phyloP scores from a whole-genome alignment of 2,888 invertebrate genomes.

The Malthinus flaveolus region DNA sequence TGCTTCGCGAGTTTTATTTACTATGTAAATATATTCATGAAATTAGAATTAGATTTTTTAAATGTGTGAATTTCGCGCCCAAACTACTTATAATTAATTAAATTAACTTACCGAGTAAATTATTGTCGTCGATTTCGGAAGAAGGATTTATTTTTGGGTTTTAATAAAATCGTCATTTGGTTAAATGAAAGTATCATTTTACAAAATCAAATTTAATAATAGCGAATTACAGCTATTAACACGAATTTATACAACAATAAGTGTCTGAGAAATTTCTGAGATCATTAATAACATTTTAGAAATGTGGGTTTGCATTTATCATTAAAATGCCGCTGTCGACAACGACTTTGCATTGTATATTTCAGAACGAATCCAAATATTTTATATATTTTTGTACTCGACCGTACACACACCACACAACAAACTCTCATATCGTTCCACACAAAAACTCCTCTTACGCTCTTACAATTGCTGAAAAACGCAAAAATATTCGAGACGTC shows the following conservation, averaged over 20 bases:
- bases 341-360: slow-evolving; percentile 16
- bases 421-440: no score
- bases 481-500: neutral
- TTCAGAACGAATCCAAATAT: slow-evolving; percentile 9
- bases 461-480: no score
- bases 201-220: slow-evolving; percentile 26
- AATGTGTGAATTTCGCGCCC: slow-evolving; percentile 25
- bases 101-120: slow-evolving; percentile 4
- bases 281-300: slow-evolving; percentile 28
- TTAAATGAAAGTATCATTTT: slow-evolving; percentile 22
- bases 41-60: slow-evolving; percentile 50
- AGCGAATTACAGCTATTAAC: slow-evolving; percentile 27
- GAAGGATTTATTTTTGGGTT: slow-evolving; percentile 7
- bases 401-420: no score
- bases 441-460: no score
- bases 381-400: slow-evolving; percentile 6
- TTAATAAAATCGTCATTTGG: slow-evolving; percentile 24
- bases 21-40: slow-evolving; percentile 54
- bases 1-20: slow-evolving; percentile 50
- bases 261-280: slow-evolving; percentile 24
- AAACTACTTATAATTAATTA: slow-evolving; percentile 21
- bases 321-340: slow-evolving; percentile 26
- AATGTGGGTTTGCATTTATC: slow-evolving; percentile 28
- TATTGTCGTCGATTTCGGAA: no score
- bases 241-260: slow-evolving; percentile 26